Evolutionary conservation across 1,140 invertebrate genomes (phyloP), one percentile per base, ranked within the genome.

Genomic region (Antheraea mylitta): DNA sequence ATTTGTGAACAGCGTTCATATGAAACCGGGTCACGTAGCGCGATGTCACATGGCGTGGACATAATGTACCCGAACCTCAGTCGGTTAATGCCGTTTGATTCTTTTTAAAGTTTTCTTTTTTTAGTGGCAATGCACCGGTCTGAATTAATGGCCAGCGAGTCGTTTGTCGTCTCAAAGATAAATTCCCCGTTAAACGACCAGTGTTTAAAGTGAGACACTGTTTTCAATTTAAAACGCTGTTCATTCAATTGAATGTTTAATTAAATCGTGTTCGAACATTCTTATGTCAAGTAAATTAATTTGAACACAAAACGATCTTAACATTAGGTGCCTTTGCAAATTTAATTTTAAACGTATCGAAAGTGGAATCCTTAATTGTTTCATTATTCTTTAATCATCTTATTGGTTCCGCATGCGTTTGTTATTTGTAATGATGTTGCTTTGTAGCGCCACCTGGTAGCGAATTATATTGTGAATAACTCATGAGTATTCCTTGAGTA

Each of bases 51-150:
- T 61, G 59, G 59, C 13, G 59, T 61, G 30, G 59, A 22, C 18
- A 19, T 61, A 61, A 61, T 61, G 30, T 61, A 13, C 30, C 59
- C 8, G 59, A 61, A 61, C 18, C 59, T 19, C 59, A 53, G 59
- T 36, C 74, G 71, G 70, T 73, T 78, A 78, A 78, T 75, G 78
- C 74, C 68, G 75, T 53, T 53, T 53, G 45, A 79, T 77, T 75
- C 73, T 73, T 77, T 75, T 77, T 69, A 70, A 48, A 73, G 65
- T 70, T 70, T 66, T 53, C 13, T 68, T 68, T 30, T 77, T 78
- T 69, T 67, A 70, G 68, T 71, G 69, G 66, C 64, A 70, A 68
- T 75, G 72, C 76, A 71, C 64, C 65, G 72, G 64, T 64, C 63
- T 48, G 72, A 70, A 81, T 76, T 78, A 73, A 73, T 74, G 70